Evolutionary conservation across 2,888 invertebrate species (phyloP), one percentile per base, ranked within the genome.

Genomic region (Embidobia sp.): DNA sequence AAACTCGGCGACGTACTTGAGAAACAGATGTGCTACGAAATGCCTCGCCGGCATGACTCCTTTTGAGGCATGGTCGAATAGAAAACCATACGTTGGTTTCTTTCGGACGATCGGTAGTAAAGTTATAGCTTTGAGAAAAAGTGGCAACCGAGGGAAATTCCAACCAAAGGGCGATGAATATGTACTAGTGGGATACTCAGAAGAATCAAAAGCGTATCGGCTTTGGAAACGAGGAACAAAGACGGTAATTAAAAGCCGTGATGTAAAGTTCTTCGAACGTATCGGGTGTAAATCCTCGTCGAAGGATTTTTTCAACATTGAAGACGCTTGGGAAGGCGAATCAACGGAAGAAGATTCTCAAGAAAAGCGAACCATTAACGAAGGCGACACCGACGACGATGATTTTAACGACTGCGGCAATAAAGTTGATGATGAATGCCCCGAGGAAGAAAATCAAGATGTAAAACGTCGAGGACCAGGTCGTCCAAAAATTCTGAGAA

Each of bases 401-500:
- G n/a, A n/a, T n/a, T n/a, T n/a, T n/a, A n/a, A n/a, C n/a, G n/a
- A 22, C 3, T 22, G 6, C 22, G 22, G 6, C 3, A 22, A 22
- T 22, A 22, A 22, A 6, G 22, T 22, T 46, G 35, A 44, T 33
- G 33, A 11, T 19, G n/a, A 15, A n/a, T 5, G 1, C 29, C 6
- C 4, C 3, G 26, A 42, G n/a, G 27, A 27, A 27, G 40, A 16
- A 26, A 40, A 13, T 26, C 3, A 22, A 6, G 22, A 22, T 22
- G 16, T 16, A 1, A 27, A 16, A 15, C 10, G 22, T 0, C 7
- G 73, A 42, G 51, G 31, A 5, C 48, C 51, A 16, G 77, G 75
- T 18, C 69, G 77, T 16, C 75, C 75, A 49, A 67, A 31, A 44
- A 55, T 67, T 80, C 70, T 46, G 84, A 88, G 81, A 83, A 86